Evolutionary conservation across 2,888 invertebrate species (phyloP), one percentile per base, ranked within the genome.

Genomic region (Drosophila paracracens): DNA sequence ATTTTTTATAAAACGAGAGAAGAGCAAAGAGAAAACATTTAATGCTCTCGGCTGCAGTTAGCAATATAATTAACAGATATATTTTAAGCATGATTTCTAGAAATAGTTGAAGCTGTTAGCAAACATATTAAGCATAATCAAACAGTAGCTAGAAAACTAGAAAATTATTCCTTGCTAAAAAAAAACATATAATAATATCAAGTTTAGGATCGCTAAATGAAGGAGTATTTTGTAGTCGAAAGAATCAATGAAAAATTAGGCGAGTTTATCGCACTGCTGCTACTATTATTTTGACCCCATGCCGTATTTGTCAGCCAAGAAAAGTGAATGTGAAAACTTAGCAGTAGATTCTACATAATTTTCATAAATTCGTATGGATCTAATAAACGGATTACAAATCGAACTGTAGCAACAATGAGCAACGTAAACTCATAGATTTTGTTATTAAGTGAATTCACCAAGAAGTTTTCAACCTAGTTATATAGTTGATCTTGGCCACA

Each of bases 81-180:
- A 1, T 4, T 8, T n/a, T 40, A n/a, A n/a, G n/a, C 10, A 40
- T 8, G 38, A n/a, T 4, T 40, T n/a, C 8, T 40, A 40, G n/a
- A 11, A 40, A 40, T n/a, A 10, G n/a, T 38, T 8, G 38, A 38
- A 38, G 7, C 7, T 38, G 1, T 18, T 18, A 1, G 3, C 38
- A 38, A 3, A 7, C 18, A 38, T 18, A 7, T 7, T 18, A 18
- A 7, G 2, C 0, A 40, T 8, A 38, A 8, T 10, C 10, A 40
- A 40, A 0, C 0, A 10, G 4, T 8, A 1, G 1, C 40, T 40
- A 10, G n/a, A 21, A 43, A 6, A 11, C n/a, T 16, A 0, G 0
- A 10, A 38, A 1, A 38, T n/a, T 38, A 18, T 8, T 38, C 18
- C 4, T 11, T n/a, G 10, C n/a, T n/a, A 11, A 40, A 38, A n/a